Evolutionary conservation across 2,113 vertebrate species (phyloP).

Genomic region (Thamnaconus septentrionalis): DNA sequence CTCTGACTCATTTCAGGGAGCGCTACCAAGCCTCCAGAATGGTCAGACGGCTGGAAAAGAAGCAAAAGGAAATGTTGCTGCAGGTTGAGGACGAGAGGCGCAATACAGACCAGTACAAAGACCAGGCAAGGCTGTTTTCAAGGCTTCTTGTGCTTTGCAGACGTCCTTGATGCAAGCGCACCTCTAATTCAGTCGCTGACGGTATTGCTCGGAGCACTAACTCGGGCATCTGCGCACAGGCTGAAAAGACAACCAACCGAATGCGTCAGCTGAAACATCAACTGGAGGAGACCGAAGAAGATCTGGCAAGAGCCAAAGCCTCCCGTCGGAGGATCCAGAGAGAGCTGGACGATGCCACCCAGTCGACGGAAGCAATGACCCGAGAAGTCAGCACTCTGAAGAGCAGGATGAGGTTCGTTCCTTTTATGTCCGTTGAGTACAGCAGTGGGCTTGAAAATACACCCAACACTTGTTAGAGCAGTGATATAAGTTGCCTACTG

Average conservation of each 20-base stretch:
- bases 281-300: conserved; percentile 88
- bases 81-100: conserved; percentile 94
- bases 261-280: conserved; percentile 87
- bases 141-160: neutral
- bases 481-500: too few relatives aligned
- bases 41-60: conserved; percentile 89
- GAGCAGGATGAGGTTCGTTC: conserved; percentile 81
- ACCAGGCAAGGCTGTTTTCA: conserved; percentile 77
- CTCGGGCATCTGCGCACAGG: conserved; percentile 56
- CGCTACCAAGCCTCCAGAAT: conserved; percentile 86
- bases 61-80: conserved; percentile 89
- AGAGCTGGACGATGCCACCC: conserved; percentile 84
- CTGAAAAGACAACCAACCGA: conserved; percentile 80
- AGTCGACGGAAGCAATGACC: conserved; percentile 81
- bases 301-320: conserved; percentile 80
- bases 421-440: neutral
- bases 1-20: conserved; percentile 75
- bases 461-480: too few relatives aligned
- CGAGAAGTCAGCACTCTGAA: conserved; percentile 83
- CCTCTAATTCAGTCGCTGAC: too few relatives aligned
- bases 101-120: conserved; percentile 88
- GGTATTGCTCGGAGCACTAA: neutral
- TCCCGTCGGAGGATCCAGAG: conserved; percentile 83
- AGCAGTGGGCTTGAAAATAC: too few relatives aligned
- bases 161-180: too few relatives aligned